Conservation (phyloP, 2,888 invertebrate genomes). For the Tetragonula carbonaria region DNA sequence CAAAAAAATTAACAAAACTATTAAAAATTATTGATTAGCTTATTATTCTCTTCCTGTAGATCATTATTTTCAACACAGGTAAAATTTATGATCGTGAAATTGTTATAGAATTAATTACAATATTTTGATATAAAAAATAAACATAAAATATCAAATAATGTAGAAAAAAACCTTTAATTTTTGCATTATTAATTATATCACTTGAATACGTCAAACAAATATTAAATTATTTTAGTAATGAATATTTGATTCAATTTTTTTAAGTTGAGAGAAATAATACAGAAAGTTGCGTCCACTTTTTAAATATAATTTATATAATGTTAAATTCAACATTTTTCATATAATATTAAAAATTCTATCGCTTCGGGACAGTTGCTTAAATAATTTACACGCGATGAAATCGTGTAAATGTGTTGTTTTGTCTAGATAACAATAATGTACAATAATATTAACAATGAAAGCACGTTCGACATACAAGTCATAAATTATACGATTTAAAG, state of each 20-base stretch:
- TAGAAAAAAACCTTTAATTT: background rate
- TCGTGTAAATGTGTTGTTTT: background rate
- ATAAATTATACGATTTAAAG: constrained; percentile 2
- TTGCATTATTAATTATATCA: too few relatives aligned
- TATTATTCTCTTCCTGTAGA: background rate
- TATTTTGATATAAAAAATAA: background rate
- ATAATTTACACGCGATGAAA: background rate
- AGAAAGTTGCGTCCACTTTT: background rate
- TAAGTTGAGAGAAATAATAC: background rate
- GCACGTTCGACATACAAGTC: constrained; percentile 13
- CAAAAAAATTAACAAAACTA: background rate
- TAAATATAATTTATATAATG: too few relatives aligned
- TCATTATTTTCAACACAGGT: background rate
- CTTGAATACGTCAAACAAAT: background rate
- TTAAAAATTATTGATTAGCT: too few relatives aligned
- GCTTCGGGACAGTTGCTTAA: background rate
- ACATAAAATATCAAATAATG: background rate
- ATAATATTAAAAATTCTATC: too few relatives aligned
- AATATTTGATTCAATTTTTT: background rate
- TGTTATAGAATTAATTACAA: background rate
- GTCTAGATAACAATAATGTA: background rate
- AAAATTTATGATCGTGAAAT: background rate
- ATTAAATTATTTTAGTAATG: background rate
- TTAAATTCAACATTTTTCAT: too few relatives aligned
- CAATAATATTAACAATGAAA: constrained; percentile 16